Percentiles rank a stretch among this genome's conserved stretches.
phyloP scores from a whole-genome alignment of 1,140 invertebrate species.

The Drosophila elegans region DNA sequence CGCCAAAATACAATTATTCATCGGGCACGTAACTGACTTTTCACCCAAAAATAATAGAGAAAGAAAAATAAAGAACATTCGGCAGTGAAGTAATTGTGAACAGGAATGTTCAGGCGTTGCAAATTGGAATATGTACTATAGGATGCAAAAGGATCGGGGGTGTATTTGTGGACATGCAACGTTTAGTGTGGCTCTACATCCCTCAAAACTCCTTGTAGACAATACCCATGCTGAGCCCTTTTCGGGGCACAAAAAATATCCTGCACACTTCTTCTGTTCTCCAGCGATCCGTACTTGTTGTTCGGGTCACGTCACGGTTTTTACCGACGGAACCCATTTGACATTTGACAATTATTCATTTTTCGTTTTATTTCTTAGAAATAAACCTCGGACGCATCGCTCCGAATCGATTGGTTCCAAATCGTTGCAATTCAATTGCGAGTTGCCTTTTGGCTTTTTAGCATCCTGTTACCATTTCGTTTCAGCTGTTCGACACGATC shows the following conservation, averaged over 20 bases:
- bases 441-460: constrained; percentile 31
- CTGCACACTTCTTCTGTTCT: constrained; percentile 44
- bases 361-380: constrained; percentile 73
- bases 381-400: constrained; percentile 53
- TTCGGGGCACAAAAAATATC: constrained; percentile 30
- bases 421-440: constrained; percentile 72
- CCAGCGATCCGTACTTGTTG: constrained; percentile 41
- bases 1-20: constrained; percentile 59
- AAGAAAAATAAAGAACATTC: constrained; percentile 22
- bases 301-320: constrained; percentile 56
- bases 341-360: constrained; percentile 71
- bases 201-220: constrained; percentile 14
- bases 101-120: constrained; percentile 69
- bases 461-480: constrained; percentile 57
- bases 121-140: constrained; percentile 56
- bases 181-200: constrained; percentile 23
- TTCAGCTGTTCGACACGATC: constrained; percentile 67
- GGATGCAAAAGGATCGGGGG: constrained; percentile 51
- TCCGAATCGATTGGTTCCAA: constrained; percentile 77
- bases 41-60: constrained; percentile 27
- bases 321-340: constrained; percentile 46
- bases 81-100: constrained; percentile 56
- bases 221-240: constrained; percentile 44
- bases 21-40: constrained; percentile 45
- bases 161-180: constrained; percentile 46